phyloP scores from a whole-genome alignment of 2,113 vertebrate genomes.

The Crocuta crocuta region DNA sequence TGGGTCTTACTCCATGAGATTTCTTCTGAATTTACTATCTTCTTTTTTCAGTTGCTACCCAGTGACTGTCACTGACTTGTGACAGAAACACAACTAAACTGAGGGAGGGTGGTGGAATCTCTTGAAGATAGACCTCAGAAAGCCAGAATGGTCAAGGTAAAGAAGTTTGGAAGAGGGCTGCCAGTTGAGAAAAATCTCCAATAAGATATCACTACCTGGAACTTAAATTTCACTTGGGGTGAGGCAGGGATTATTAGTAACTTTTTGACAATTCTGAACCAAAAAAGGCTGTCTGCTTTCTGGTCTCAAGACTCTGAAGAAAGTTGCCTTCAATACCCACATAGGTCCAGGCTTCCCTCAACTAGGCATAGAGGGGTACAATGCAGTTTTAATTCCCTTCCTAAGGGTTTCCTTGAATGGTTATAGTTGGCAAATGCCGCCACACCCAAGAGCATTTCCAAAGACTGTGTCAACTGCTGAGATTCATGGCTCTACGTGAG shows the following conservation, averaged over 20 bases:
- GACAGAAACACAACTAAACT: conserved; percentile 1
- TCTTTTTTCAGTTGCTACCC: background rate
- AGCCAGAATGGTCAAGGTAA: background rate
- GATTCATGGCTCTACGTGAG: background rate
- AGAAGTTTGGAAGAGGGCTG: background rate
- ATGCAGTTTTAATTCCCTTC: conserved; percentile 15
- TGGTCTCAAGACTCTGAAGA: background rate
- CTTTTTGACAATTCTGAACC: background rate
- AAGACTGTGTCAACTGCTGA: background rate
- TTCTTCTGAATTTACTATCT: background rate
- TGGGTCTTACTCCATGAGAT: background rate
- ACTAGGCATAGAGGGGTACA: background rate
- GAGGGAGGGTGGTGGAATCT: background rate
- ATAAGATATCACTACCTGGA: background rate
- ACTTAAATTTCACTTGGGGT: conserved; percentile 6
- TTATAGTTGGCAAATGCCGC: background rate
- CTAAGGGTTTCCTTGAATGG: background rate
- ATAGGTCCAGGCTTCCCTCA: background rate
- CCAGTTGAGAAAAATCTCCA: conserved; percentile 31
- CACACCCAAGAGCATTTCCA: background rate
- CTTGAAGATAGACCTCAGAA: background rate
- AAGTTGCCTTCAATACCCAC: background rate
- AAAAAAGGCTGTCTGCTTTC: conserved; percentile 28
- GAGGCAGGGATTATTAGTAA: background rate
- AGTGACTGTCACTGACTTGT: background rate